phyloP scores from a whole-genome alignment of 2,888 invertebrate genomes.

The Baronia brevicornis region DNA sequence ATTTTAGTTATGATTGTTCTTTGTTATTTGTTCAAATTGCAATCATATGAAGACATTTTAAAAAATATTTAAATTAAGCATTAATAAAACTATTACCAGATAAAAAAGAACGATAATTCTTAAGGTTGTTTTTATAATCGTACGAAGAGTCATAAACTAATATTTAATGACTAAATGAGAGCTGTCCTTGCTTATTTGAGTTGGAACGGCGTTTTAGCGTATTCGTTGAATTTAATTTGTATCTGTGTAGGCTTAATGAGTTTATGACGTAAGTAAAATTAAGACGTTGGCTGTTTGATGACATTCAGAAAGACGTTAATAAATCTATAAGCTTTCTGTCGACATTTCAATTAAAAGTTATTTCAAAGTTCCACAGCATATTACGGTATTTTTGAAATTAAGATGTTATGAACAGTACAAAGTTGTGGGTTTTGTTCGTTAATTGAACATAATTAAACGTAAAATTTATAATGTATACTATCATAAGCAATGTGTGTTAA shows the following conservation, averaged over 20 bases:
- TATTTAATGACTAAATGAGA: no score
- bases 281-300: slow-evolving; percentile 5
- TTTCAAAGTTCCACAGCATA: slow-evolving; percentile 5
- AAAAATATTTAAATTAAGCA: no score
- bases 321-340: slow-evolving; percentile 5
- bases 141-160: no score
- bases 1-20: no score
- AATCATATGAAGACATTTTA: no score
- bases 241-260: slow-evolving; percentile 1
- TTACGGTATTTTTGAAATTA: slow-evolving; percentile 1
- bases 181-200: no score
- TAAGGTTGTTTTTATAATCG: slow-evolving; percentile 3
- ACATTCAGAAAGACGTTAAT: slow-evolving; percentile 5
- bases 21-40: no score
- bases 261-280: not conserved
- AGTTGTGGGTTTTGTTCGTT: no score
- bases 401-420: no score
- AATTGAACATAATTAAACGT: no score
- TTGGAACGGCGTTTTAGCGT: slow-evolving; percentile 1
- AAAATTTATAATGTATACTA: no score
- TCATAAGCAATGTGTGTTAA: no score
- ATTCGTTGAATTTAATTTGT: slow-evolving; percentile 1
- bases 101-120: not conserved
- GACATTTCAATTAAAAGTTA: slow-evolving; percentile 9
- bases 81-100: slow-evolving; percentile 5